Percentiles rank a stretch among this genome's conserved stretches.
Conservation (phyloP, 37 sponge, comb jelly and placozoan genomes). For the Aphrocallistes beatrix region DNA sequence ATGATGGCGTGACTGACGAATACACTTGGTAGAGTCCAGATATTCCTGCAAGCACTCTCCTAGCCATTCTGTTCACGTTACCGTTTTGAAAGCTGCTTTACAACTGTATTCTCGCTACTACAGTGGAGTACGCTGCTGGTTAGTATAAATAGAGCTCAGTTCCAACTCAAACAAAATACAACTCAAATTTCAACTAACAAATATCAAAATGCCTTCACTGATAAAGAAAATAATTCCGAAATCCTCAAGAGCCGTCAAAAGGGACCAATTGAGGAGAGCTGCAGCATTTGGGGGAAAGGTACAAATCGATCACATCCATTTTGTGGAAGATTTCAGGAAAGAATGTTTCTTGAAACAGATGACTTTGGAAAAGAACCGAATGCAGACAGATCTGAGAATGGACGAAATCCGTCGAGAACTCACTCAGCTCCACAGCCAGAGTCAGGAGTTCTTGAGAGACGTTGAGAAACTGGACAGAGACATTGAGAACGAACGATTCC, state of each 20-base stretch:
- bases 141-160: too few species aligned
- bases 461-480: neutral
- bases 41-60: too few species aligned
- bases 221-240: neutral
- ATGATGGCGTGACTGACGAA: too few species aligned
- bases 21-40: too few species aligned
- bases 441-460: neutral
- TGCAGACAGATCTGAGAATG: neutral
- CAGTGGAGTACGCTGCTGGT: too few species aligned
- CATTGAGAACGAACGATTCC: neutral
- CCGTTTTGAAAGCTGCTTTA: too few species aligned
- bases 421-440: neutral
- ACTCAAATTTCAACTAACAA: too few species aligned
- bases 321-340: neutral
- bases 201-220: neutral
- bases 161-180: too few species aligned
- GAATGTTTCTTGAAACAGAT: neutral
- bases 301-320: neutral
- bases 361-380: neutral
- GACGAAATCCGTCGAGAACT: neutral
- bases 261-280: neutral
- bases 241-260: neutral
- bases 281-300: neutral
- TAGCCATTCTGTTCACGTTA: too few species aligned
- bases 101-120: too few species aligned